Evolutionary conservation across 2,888 invertebrate species (phyloP), one percentile per base, ranked within the genome.

Genomic region (Venusia cambrica): DNA sequence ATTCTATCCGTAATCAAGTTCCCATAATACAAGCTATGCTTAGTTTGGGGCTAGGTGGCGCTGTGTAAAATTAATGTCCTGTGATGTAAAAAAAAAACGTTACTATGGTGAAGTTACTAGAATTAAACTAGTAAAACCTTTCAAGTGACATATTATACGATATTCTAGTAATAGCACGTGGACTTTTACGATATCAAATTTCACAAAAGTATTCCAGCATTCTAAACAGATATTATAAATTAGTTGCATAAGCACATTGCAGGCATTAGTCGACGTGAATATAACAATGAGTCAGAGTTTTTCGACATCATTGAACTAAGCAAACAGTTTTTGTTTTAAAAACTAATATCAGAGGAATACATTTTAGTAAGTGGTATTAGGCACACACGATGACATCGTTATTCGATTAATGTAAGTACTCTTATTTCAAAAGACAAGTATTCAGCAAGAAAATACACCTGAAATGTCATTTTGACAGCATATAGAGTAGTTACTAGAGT

Each of bases 101-200:
- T n/a, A n/a, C n/a, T n/a, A n/a, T n/a, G n/a, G n/a, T n/a, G n/a
- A n/a, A n/a, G n/a, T n/a, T 37, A 36, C 38, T 45, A 43, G 8
- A 51, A 34, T 50, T 52, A 35, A 32, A 30, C 45, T 43, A 36
- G 32, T 43, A 41, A 56, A 61, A 51, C 57, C 55, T 51, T 55
- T 53, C 48, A 61, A 59, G 51, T 52, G 50, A 42, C 38, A 45
- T 27, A 47, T n/a, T 45, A 54, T 38, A 12, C 27, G 39, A 54
- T 43, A 50, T 38, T 45, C 36, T 21, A 32, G 22, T 28, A 32
- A 36, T 26, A 48, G 42, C 46, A 48, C 44, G 46, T 51, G 35
- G 40, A 45, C 9, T 9, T 26, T 26, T 15, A 10, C 20, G 19
- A 15, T 42, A 50, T 50, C 38, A 20, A 43, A 47, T 50, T 26